Percentiles rank a stretch among this genome's conserved stretches.
Evolutionary conservation across 2,888 invertebrate genomes (phyloP).

Genomic region (Hydraecia micacea): DNA sequence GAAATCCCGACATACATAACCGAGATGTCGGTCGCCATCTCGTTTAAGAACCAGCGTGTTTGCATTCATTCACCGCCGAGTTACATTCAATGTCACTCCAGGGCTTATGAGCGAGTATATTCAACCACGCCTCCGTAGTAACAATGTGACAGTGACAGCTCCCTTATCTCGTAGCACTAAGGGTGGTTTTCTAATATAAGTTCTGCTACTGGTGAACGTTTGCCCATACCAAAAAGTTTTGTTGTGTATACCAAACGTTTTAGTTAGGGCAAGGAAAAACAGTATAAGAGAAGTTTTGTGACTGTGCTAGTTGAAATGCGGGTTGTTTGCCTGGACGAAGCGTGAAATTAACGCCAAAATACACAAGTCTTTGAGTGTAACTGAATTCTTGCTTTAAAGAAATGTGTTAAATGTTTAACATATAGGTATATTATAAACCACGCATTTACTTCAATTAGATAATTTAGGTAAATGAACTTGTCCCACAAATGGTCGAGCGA

Average conservation of each 20-base stretch:
- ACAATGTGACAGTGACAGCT: background rate
- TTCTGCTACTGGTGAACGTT: too few species aligned
- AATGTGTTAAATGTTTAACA: slow-evolving; percentile 1
- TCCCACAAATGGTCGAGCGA: background rate
- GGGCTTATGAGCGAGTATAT: background rate
- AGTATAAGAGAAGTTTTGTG: slow-evolving; percentile 12
- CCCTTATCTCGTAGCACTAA: background rate
- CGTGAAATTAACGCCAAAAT: slow-evolving; percentile 11
- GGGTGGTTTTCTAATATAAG: background rate
- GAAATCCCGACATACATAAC: background rate
- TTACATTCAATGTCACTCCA: slow-evolving; percentile 27
- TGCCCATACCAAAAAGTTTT: slow-evolving; percentile 20
- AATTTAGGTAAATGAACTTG: background rate
- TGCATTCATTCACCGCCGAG: slow-evolving; percentile 15
- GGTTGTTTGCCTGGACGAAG: slow-evolving; percentile 16
- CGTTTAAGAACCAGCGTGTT: slow-evolving; percentile 17
- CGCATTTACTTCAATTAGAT: too few species aligned
- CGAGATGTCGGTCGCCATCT: slow-evolving; percentile 13
- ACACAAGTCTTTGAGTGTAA: background rate
- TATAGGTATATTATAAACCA: too few species aligned
- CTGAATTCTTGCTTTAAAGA: background rate
- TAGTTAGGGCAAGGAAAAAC: slow-evolving; percentile 19
- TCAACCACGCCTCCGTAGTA: background rate
- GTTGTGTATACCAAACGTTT: slow-evolving; percentile 15
- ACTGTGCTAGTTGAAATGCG: slow-evolving; percentile 24